Conservation (phyloP, 2,888 invertebrate species). For the Standfussiana lucernea region DNA sequence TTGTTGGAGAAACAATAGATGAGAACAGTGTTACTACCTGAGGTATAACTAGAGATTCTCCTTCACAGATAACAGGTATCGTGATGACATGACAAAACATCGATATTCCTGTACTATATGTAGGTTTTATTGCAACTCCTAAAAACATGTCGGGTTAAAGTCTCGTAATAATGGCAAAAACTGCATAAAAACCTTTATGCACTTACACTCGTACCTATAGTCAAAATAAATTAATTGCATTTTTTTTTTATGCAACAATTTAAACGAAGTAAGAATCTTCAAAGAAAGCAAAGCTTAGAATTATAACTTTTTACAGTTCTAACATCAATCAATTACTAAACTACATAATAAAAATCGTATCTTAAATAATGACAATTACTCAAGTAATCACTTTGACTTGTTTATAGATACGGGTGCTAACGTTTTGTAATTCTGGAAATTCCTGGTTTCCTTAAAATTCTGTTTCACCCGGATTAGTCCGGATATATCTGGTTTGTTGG, state of each 20-base stretch:
- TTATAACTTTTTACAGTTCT: too few species aligned
- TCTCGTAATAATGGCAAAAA: neutral
- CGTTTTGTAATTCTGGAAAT: neutral
- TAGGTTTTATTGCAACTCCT: neutral
- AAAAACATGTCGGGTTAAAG: neutral
- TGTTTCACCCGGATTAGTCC: neutral
- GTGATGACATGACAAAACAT: neutral
- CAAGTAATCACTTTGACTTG: too few species aligned
- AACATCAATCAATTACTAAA: too few species aligned
- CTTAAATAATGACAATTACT: too few species aligned
- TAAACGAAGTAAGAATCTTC: too few species aligned
- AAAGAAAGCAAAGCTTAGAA: too few species aligned
- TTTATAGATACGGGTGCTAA: too few species aligned
- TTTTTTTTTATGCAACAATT: too few species aligned
- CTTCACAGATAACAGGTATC: too few species aligned
- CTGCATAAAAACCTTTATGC: neutral
- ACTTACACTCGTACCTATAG: too few species aligned
- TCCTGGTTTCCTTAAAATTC: neutral
- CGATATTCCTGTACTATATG: neutral
- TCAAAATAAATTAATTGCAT: too few species aligned
- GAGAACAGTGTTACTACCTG: neutral
- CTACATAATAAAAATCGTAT: too few species aligned
- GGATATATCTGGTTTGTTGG: neutral
- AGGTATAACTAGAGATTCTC: neutral
- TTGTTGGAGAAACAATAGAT: slow-evolving; percentile 5